Conservation (phyloP, 2,888 invertebrate species). For the Sycophila texana region DNA sequence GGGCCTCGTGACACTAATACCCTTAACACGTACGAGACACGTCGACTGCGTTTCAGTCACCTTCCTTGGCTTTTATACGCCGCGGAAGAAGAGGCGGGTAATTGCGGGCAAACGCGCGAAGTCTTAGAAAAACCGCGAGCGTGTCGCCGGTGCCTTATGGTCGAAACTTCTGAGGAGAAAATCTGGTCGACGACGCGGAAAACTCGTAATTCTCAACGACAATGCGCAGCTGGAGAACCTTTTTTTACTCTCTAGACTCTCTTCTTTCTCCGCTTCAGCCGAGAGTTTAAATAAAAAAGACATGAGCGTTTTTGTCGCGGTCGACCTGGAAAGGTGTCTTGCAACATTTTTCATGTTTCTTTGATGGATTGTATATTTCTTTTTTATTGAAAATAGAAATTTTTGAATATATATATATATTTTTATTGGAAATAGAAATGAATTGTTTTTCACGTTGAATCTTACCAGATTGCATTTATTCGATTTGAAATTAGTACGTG, state of each 20-base stretch:
- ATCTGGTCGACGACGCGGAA: not conserved
- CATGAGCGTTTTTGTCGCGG: too few species aligned
- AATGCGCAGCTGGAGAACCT: not conserved
- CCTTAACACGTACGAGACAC: conserved; percentile 17
- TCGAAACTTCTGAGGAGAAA: conserved; percentile 4
- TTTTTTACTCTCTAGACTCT: too few species aligned
- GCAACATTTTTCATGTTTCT: too few species aligned
- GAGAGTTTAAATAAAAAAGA: not conserved
- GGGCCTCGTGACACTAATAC: conserved; percentile 55
- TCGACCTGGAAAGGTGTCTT: too few species aligned
- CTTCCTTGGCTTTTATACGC: not conserved
- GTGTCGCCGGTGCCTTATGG: conserved; percentile 7
- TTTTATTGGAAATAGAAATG: too few species aligned
- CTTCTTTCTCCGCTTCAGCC: not conserved
- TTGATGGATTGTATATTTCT: too few species aligned
- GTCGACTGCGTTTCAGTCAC: conserved; percentile 9
- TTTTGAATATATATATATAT: too few species aligned
- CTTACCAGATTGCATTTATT: too few species aligned
- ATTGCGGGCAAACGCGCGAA: conserved; percentile 43
- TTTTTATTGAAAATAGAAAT: too few species aligned
- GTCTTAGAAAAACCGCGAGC: conserved; percentile 51
- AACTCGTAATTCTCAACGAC: too few species aligned
- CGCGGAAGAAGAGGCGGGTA: conserved; percentile 20
- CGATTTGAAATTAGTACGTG: too few species aligned
- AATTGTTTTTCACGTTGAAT: too few species aligned